These are phyloP conservation scores for Camponotus fellah DNA, from an alignment of 2,888 invertebrate species.

Conservation along the genomic window DNA sequence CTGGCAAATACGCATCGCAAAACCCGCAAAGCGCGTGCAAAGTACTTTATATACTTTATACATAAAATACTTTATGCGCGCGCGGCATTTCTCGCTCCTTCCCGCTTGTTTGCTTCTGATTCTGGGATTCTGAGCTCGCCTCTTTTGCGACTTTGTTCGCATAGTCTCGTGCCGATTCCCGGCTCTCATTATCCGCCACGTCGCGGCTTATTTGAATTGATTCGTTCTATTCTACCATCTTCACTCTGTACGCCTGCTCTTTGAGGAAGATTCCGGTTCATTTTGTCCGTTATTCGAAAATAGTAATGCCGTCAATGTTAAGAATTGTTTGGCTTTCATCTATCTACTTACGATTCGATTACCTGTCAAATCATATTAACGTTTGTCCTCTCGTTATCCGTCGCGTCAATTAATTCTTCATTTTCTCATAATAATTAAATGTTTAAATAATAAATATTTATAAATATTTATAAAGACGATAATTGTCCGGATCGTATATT, in stretches of 20 bases:
- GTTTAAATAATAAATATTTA: neutral
- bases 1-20: slow-evolving; percentile 64
- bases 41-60: slow-evolving; percentile 56
- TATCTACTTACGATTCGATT: neutral
- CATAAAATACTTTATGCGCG: too few species aligned
- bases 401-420: neutral
- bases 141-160: slow-evolving; percentile 39
- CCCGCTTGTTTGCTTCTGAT: slow-evolving; percentile 34
- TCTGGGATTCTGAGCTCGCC: slow-evolving; percentile 27
- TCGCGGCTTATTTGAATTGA: slow-evolving; percentile 42
- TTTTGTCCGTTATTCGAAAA: neutral
- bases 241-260: neutral
- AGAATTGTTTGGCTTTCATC: slow-evolving; percentile 16
- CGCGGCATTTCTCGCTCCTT: slow-evolving; percentile 29
- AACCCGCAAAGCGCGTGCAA: slow-evolving; percentile 58
- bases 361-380: neutral
- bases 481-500: neutral
- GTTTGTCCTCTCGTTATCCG: neutral
- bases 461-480: neutral
- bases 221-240: slow-evolving; percentile 23
- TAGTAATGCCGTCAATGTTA: neutral
- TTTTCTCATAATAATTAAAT: neutral
- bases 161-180: neutral
- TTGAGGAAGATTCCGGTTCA: slow-evolving; percentile 9
- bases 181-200: slow-evolving; percentile 46